A percentile compares a stretch with the other conserved stretches of the same genome.
phyloP scores from a whole-genome alignment of 1,140 invertebrate genomes.

The Leptinotarsa defecta region DNA sequence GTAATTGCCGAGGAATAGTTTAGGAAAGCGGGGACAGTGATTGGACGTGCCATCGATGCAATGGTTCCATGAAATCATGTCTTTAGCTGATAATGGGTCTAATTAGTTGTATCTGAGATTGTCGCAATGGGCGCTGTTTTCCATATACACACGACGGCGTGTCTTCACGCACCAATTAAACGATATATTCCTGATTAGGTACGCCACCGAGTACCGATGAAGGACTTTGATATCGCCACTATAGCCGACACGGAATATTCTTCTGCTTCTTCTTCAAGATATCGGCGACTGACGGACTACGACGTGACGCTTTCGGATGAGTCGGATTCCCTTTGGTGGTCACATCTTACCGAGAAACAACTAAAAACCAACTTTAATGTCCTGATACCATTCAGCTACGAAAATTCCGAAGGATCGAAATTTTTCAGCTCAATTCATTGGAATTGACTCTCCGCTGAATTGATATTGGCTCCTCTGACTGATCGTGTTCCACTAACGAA shows the following conservation, averaged over 20 bases:
- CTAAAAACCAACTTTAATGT: constrained; percentile 11
- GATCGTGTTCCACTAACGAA: too few relatives aligned
- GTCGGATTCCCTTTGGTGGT: constrained; percentile 22
- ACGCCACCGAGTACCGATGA: constrained; percentile 24
- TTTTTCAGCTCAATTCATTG: not conserved
- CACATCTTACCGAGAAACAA: constrained; percentile 23
- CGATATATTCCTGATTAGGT: constrained; percentile 46
- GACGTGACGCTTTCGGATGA: not conserved
- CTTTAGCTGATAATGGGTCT: constrained; percentile 51
- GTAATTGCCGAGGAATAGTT: constrained; percentile 36
- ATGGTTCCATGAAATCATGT: constrained; percentile 50
- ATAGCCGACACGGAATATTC: constrained; percentile 15
- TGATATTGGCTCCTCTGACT: too few relatives aligned
- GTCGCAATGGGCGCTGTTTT: constrained; percentile 53
- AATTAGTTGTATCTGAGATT: constrained; percentile 54
- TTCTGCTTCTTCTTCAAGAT: constrained; percentile 1
- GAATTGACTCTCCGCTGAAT: too few relatives aligned
- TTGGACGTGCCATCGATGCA: constrained; percentile 40
- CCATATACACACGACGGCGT: constrained; percentile 48
- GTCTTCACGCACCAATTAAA: constrained; percentile 46
- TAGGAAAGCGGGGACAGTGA: constrained; percentile 39
- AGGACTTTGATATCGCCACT: constrained; percentile 29
- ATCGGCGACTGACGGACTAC: not conserved
- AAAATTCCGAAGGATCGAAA: not conserved
- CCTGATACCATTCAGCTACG: not conserved